Conservation (phyloP, 1,140 invertebrate genomes). For the Calosoma granatense region DNA sequence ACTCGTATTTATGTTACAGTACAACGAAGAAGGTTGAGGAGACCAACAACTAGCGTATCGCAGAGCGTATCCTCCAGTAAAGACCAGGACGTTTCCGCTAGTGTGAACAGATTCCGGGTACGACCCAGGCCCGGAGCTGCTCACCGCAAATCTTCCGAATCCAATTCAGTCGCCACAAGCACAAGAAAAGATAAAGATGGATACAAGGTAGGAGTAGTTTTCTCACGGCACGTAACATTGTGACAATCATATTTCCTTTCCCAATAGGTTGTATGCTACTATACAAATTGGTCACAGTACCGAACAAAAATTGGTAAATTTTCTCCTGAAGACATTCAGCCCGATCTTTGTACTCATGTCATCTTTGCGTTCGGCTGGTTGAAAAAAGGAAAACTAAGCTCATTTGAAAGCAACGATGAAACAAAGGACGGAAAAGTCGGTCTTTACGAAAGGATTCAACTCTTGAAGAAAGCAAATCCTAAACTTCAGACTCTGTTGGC, state of each 20-base stretch:
- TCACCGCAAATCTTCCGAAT: slow-evolving; percentile 42
- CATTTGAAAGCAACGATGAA: slow-evolving; percentile 87
- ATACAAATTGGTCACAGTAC: slow-evolving; percentile 97
- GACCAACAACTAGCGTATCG: slow-evolving; percentile 34
- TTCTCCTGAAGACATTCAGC: slow-evolving; percentile 87
- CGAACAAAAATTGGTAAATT: slow-evolving; percentile 88
- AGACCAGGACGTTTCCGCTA: slow-evolving; percentile 54
- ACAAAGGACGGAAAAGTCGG: slow-evolving; percentile 86
- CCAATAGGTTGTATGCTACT: slow-evolving; percentile 81
- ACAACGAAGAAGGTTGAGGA: slow-evolving; percentile 41
- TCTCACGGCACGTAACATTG: not conserved
- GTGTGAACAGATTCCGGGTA: slow-evolving; percentile 57
- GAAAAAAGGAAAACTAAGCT: slow-evolving; percentile 86
- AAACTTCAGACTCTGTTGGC: slow-evolving; percentile 82
- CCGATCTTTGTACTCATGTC: slow-evolving; percentile 90
- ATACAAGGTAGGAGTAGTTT: slow-evolving; percentile 51
- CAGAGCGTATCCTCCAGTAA: slow-evolving; percentile 33
- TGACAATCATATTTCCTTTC: slow-evolving; percentile 14
- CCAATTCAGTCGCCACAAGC: slow-evolving; percentile 42
- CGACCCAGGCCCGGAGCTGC: slow-evolving; percentile 40
- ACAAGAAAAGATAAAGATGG: slow-evolving; percentile 49
- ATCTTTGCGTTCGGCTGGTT: slow-evolving; percentile 96
- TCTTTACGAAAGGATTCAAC: slow-evolving; percentile 74
- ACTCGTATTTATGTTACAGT: slow-evolving; percentile 25
- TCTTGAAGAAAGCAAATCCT: slow-evolving; percentile 79